Conservation (phyloP, 2,113 vertebrate genomes). For the Sciurus niger region DNA sequence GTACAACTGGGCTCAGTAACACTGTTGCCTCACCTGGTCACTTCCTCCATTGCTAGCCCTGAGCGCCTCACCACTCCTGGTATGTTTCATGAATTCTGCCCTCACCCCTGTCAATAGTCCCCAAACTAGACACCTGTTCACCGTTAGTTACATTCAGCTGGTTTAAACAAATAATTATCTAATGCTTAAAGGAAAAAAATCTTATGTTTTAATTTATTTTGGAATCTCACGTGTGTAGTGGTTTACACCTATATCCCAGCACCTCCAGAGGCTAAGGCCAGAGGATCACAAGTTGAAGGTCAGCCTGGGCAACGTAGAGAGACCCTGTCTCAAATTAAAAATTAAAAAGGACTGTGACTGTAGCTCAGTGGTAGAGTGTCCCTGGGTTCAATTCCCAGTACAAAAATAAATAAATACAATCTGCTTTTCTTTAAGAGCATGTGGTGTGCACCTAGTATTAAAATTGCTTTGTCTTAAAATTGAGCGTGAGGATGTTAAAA, state of each 20-base stretch:
- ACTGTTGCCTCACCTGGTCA: neutral
- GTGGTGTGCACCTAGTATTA: no score
- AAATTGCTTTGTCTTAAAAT: no score
- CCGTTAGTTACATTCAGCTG: neutral
- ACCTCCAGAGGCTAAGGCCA: no score
- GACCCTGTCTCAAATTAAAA: no score
- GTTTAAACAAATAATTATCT: neutral
- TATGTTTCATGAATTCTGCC: neutral
- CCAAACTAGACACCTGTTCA: neutral
- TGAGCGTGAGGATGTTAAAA: no score
- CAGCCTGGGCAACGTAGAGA: no score
- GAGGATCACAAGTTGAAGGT: no score
- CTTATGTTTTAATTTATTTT: neutral
- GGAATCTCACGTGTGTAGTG: neutral
- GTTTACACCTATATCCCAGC: no score
- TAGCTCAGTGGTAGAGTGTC: no score
- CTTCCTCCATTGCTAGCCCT: neutral
- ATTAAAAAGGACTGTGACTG: no score
- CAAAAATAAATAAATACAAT: neutral
- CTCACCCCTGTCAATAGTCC: neutral
- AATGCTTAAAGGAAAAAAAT: neutral
- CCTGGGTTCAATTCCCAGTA: no score
- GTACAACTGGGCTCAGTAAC: neutral
- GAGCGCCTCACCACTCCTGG: neutral
- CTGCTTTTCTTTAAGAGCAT: neutral